Conservation (phyloP, 2,888 invertebrate genomes). For the Capitulum mitella region DNA sequence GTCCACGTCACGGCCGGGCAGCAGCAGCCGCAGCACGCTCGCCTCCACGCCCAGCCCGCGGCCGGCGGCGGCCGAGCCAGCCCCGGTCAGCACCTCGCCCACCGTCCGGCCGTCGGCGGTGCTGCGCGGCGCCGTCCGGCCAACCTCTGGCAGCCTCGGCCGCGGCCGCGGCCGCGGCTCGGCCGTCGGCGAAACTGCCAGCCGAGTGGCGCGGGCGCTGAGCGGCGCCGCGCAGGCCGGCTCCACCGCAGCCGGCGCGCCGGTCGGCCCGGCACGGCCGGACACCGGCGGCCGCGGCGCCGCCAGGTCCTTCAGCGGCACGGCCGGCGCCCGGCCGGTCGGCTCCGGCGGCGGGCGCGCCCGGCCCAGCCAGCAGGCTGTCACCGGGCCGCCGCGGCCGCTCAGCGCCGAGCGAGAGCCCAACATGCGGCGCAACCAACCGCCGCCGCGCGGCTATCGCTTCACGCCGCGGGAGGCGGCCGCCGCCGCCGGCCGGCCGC, state of each 20-base stretch:
- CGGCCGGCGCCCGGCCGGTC: neutral
- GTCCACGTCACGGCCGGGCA: neutral
- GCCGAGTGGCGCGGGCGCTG: neutral
- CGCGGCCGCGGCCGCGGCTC: neutral
- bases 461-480: neutral
- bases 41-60: neutral
- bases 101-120: neutral
- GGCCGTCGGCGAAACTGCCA: neutral
- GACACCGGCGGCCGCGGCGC: neutral
- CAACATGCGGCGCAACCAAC: conserved; percentile 5
- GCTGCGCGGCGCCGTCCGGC: neutral
- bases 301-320: too few relatives aligned
- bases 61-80: neutral
- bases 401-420: neutral
- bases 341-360: neutral
- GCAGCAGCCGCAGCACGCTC: neutral
- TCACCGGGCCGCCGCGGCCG: conserved; percentile 2
- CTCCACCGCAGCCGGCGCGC: neutral
- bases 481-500: neutral
- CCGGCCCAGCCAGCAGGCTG: too few relatives aligned
- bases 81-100: neutral
- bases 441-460: neutral
- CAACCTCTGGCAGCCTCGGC: neutral
- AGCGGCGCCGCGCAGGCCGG: neutral
- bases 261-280: neutral